A percentile compares a stretch with the other conserved stretches of the same genome.
Conservation (phyloP, 1,140 invertebrate species). For the Drosophila sechellia region DNA sequence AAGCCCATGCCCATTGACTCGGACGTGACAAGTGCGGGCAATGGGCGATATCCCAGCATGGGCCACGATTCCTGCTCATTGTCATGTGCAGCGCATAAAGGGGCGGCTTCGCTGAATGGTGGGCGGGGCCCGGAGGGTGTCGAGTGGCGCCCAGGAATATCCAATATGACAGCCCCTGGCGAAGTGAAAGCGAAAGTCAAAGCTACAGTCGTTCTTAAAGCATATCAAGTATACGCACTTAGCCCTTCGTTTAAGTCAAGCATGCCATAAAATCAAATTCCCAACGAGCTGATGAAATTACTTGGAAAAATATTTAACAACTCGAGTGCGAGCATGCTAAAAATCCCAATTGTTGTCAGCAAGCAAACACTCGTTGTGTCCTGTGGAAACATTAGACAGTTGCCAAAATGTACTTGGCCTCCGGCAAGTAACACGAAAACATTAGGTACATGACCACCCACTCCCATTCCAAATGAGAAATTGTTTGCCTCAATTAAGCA, state of each 20-base stretch:
- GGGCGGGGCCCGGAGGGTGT: constrained; percentile 1
- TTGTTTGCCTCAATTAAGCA: constrained; percentile 32
- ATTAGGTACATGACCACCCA: constrained; percentile 5
- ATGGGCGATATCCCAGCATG: constrained; percentile 47
- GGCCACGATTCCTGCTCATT: constrained; percentile 55
- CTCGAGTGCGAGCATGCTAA: constrained; percentile 41
- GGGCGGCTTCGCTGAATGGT: not conserved
- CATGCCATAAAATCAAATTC: constrained; percentile 53
- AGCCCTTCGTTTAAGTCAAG: constrained; percentile 36
- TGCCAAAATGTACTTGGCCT: constrained; percentile 15
- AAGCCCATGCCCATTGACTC: constrained; percentile 30
- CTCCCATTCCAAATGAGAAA: constrained; percentile 13
- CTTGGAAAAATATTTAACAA: constrained; percentile 61
- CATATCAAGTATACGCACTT: constrained; percentile 57
- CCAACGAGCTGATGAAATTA: constrained; percentile 44
- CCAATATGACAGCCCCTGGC: constrained; percentile 47
- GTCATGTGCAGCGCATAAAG: constrained; percentile 76
- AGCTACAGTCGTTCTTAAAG: constrained; percentile 26
- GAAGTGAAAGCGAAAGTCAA: not conserved
- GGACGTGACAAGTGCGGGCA: constrained; percentile 74
- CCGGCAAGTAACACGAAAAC: constrained; percentile 1
- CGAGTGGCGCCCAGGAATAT: constrained; percentile 28
- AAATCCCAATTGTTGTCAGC: constrained; percentile 62
- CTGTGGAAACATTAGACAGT: constrained; percentile 23
- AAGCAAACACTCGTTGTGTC: constrained; percentile 39